A percentile compares a stretch with the other conserved stretches of the same genome.
Conservation (phyloP, 2,797 vertebrate species). For the Lateolabrax maculatus region DNA sequence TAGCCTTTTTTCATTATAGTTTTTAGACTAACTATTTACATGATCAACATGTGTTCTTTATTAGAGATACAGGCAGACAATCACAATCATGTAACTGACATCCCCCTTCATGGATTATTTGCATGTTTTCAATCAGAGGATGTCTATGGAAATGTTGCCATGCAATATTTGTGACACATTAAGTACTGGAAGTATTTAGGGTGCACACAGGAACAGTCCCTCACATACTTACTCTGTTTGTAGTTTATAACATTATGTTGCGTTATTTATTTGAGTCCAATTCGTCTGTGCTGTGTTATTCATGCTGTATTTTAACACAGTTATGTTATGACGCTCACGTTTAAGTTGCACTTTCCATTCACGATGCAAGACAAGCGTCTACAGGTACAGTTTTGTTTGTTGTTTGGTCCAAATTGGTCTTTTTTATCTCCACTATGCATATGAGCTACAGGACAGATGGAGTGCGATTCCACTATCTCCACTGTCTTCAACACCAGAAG, state of each 20-base stretch:
- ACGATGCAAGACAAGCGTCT: neutral
- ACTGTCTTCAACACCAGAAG: constrained; percentile 21
- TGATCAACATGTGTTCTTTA: no score
- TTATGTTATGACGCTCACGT: neutral
- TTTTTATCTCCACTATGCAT: constrained; percentile 37
- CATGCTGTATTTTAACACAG: constrained; percentile 5
- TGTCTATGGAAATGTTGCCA: neutral
- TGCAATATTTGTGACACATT: neutral
- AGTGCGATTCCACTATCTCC: constrained; percentile 24
- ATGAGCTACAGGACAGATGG: constrained; percentile 15
- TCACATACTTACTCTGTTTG: neutral
- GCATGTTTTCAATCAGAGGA: neutral
- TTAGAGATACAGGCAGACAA: neutral
- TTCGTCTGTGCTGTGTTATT: constrained; percentile 10
- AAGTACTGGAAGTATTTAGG: neutral
- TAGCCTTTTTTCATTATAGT: no score
- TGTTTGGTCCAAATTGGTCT: constrained; percentile 33
- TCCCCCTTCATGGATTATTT: neutral
- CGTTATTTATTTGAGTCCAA: neutral
- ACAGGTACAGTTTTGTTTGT: constrained; percentile 8
- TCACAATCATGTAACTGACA: no score
- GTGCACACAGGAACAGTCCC: neutral
- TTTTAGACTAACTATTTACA: no score
- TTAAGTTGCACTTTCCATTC: constrained; percentile 18
- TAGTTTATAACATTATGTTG: neutral